These are phyloP conservation scores for Lithosia quadra DNA, from an alignment of 2,888 invertebrate species.

Conservation along the genomic window DNA sequence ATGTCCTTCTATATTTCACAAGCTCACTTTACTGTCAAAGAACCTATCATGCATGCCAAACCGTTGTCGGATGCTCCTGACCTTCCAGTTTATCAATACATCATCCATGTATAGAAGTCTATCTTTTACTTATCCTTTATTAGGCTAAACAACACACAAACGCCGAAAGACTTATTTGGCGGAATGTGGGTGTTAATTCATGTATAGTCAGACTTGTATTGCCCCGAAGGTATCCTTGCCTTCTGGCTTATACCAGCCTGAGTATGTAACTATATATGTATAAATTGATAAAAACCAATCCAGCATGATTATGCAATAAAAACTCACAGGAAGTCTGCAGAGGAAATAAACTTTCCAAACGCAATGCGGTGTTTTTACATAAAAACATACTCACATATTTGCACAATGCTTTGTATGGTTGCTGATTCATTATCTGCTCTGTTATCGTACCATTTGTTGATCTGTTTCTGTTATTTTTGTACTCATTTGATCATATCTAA, in stretches of 20 bases:
- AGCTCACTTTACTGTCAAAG: background rate
- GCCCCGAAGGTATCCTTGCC: background rate
- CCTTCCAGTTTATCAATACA: too few relatives aligned
- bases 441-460: conserved; percentile 57
- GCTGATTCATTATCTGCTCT: conserved; percentile 61
- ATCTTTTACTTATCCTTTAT: background rate
- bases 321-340: background rate
- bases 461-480: conserved; percentile 60
- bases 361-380: background rate
- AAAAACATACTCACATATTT: conserved; percentile 32
- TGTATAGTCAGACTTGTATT: background rate
- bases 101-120: background rate
- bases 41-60: background rate
- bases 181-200: background rate
- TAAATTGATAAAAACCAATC: background rate
- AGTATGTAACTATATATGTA: background rate
- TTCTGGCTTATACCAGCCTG: background rate
- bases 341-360: conserved; percentile 2
- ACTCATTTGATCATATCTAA: conserved; percentile 46
- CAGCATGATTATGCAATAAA: too few relatives aligned
- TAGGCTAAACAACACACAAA: background rate
- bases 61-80: background rate
- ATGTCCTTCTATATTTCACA: background rate
- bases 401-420: conserved; percentile 53
- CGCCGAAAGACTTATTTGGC: background rate